Evolutionary conservation across 2,888 invertebrate genomes (phyloP), one percentile per base, ranked within the genome.

Genomic region (Conomelus anceps): DNA sequence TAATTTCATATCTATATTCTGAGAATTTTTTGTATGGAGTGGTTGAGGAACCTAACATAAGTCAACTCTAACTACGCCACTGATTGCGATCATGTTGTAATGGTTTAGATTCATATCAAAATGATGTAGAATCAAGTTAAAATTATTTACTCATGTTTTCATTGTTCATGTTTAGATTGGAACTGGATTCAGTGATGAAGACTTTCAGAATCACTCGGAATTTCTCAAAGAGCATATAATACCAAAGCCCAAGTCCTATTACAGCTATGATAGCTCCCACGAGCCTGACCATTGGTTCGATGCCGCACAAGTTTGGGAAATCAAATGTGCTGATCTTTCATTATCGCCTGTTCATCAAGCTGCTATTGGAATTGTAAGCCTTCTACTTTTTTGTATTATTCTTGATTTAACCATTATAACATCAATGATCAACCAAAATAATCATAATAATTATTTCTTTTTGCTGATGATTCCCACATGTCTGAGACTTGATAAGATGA

Each of bases 251-350:
- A 96, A 96, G 92, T 95, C 96, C 0, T 98, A 98, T 93, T 98
- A 97, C 92, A 94, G 96, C 87, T 98, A 94, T 93, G 98, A 98
- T 93, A 91, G 93, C 0, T 94, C 95, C 9, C 95, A 96, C 91
- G 94, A 95, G 92, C 97, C 98, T 0, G 98, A 99, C 94, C 97
- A 96, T 92, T 99, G 99, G 98, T 96, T 99, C 93, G 96, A 96
- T 91, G 95, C 98, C 3, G 95, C 95, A 22, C 95, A 96, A 93
- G 98, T 99, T 89, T 99, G 98, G 98, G 99, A 99, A 94, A 96
- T 99, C 89, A 98, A 99, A 93, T 98, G 98, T 93, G 99, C 99
- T 0, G 99, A 99, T 95, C 95, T 99, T 90, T 99, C 99, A 7
- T 95, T 99, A 87, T 99, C 99, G 34, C 99, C 99, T 22, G 96